Conservation (phyloP, 2,888 invertebrate genomes). For the Ichneumon xanthorius region DNA sequence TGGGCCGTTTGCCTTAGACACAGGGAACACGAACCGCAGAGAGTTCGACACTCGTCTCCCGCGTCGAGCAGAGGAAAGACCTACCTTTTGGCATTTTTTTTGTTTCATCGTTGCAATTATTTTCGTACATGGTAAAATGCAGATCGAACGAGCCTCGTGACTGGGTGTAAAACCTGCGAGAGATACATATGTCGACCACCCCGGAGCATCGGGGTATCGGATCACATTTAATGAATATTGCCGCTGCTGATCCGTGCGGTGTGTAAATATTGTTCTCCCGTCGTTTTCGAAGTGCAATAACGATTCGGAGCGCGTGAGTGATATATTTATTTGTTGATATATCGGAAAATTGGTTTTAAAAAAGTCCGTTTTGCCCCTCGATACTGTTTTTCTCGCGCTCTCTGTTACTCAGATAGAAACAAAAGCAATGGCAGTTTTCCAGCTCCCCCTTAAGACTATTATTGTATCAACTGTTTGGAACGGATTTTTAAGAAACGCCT, state of each 20-base stretch:
- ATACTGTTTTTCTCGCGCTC: too few species aligned
- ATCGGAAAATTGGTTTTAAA: background rate
- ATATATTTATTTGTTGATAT: slow-evolving; percentile 32
- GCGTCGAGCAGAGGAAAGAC: background rate
- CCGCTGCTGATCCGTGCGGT: background rate
- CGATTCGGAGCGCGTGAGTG: slow-evolving; percentile 50
- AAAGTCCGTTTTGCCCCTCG: too few species aligned
- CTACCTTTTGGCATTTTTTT: background rate
- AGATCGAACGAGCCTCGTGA: background rate
- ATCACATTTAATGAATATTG: slow-evolving; percentile 70
- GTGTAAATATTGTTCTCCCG: slow-evolving; percentile 73
- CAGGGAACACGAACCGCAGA: slow-evolving; percentile 27
- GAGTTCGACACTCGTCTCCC: slow-evolving; percentile 1
- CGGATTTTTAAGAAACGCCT: too few species aligned
- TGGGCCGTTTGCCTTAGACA: slow-evolving; percentile 7
- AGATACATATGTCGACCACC: background rate
- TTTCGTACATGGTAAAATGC: background rate
- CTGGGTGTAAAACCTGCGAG: background rate
- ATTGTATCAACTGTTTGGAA: too few species aligned
- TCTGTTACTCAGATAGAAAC: too few species aligned
- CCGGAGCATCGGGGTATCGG: slow-evolving; percentile 5
- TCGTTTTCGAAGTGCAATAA: slow-evolving; percentile 52
- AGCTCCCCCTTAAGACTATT: too few species aligned
- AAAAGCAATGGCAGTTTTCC: too few species aligned
- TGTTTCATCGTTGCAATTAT: background rate